phyloP scores from a whole-genome alignment of 2,888 invertebrate species.

The Nebria salina region DNA sequence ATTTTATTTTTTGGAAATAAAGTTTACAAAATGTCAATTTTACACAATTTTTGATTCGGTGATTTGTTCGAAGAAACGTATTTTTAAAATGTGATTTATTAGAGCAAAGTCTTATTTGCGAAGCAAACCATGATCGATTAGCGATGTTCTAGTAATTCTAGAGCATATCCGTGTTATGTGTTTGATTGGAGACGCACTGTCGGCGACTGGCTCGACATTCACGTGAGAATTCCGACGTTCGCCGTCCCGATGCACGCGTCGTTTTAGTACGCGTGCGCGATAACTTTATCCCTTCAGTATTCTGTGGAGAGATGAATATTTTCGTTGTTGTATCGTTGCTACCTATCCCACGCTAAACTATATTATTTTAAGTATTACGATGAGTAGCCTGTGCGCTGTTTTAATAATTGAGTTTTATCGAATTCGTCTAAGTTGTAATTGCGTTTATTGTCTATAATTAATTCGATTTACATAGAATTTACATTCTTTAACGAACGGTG shows the following conservation, averaged over 20 bases:
- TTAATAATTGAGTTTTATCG: slow-evolving; percentile 33
- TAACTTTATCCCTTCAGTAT: slow-evolving; percentile 6
- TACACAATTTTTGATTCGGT: background rate
- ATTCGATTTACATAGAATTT: slow-evolving; percentile 4
- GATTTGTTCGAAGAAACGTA: background rate
- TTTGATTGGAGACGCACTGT: slow-evolving; percentile 53
- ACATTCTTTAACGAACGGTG: slow-evolving; percentile 2
- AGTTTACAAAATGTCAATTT: background rate
- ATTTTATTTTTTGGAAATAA: background rate
- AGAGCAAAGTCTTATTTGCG: background rate
- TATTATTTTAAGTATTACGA: slow-evolving; percentile 33
- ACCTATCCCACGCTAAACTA: slow-evolving; percentile 17
- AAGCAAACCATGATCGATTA: background rate
- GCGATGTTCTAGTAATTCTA: background rate
- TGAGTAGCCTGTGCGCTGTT: background rate
- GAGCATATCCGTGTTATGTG: slow-evolving; percentile 26
- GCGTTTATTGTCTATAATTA: slow-evolving; percentile 3
- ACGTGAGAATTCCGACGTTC: slow-evolving; percentile 49
- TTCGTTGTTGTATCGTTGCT: slow-evolving; percentile 10
- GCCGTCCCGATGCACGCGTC: slow-evolving; percentile 31
- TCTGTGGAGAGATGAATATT: slow-evolving; percentile 13
- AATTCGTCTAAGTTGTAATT: slow-evolving; percentile 4
- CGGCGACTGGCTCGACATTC: slow-evolving; percentile 51
- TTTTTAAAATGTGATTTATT: background rate
- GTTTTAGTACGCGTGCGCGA: slow-evolving; percentile 22